Base-by-base conservation (phyloP, 2,797 vertebrate genomes). In the Sciurus vulgaris region DNA sequence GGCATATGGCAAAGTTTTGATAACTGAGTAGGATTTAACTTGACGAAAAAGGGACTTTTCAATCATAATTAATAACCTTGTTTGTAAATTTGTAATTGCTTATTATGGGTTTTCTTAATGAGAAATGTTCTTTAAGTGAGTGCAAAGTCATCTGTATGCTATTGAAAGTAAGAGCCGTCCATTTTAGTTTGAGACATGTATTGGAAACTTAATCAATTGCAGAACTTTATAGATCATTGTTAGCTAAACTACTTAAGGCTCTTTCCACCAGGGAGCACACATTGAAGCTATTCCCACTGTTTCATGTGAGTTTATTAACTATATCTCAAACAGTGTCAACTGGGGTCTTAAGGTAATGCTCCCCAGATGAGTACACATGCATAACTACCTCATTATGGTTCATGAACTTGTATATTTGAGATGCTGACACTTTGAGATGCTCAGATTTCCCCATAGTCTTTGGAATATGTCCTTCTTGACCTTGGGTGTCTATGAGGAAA, bases 131-230 rank as follows among this genome's bases (percentile, higher is more conserved):
- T 26, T 76, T 65, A 63, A 54, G 44, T 70, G 6, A 77, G 33
- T 90, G 22, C 18, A 81, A 7, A 78, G 41, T 18, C 70, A 67
- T 28, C 35, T 15, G 0, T 30, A 24, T 33, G 33, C 72, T 84
- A 67, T 3, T 56, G 72, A 76, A 93, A 67, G 5, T 61, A 74
- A 79, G 17, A 51, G 10, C 10, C 28, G 17, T 78, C 22, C 33
- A 76, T 41, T 93, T 85, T 56, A 94, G 38, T 87, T 73, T 41
- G 77, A 49, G 51, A 33, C 8, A 89, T 8, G 5, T 82, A 22
- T 47, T 84, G 26, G 51, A 20, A 86, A 67, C 95, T 90, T 94
- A 93, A 89, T 51, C 65, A 93, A 47, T 78, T 30, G 24, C 4
- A 91, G 86, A 96, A 38, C 30, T 65, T 61, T 85, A 30, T 33